Percentiles rank a stretch among this genome's conserved stretches.
phyloP scores from a whole-genome alignment of 2,797 vertebrate species.

The Sphenopsis melanotis region DNA sequence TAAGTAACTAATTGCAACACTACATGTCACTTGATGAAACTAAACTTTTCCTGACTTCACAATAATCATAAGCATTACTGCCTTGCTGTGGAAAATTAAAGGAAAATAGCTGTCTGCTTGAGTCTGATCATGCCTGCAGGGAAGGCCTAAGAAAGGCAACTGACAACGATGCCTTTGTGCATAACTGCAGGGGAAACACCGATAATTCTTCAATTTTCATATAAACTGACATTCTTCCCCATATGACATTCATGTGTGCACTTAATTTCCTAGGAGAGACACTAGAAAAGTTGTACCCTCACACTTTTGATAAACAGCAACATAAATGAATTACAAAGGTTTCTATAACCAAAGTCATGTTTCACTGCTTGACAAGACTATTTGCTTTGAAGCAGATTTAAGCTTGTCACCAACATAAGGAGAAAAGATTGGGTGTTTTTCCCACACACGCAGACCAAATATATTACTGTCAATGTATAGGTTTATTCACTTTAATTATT shows the following conservation, averaged over 20 bases:
- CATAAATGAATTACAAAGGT: neutral
- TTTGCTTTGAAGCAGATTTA: slow-evolving; percentile 62
- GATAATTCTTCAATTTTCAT: slow-evolving; percentile 64
- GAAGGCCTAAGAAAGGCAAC: slow-evolving; percentile 72
- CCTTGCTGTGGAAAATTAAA: slow-evolving; percentile 78
- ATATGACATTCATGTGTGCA: neutral
- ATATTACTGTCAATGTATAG: slow-evolving; percentile 52
- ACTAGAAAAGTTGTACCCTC: slow-evolving; percentile 29
- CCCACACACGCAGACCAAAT: neutral
- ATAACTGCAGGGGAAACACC: slow-evolving; percentile 58
- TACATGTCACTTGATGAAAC: slow-evolving; percentile 78
- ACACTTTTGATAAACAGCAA: slow-evolving; percentile 7
- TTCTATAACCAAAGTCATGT: slow-evolving; percentile 46
- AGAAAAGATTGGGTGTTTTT: slow-evolving; percentile 49
- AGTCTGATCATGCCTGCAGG: slow-evolving; percentile 76
- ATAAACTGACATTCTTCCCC: slow-evolving; percentile 50
- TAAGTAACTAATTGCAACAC: slow-evolving; percentile 77
- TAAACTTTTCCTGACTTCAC: slow-evolving; percentile 81
- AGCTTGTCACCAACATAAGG: slow-evolving; percentile 40
- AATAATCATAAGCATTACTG: slow-evolving; percentile 81
- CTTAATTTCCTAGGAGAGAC: slow-evolving; percentile 4
- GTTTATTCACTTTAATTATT: slow-evolving; percentile 71
- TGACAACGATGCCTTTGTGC: slow-evolving; percentile 71
- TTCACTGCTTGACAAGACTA: slow-evolving; percentile 45
- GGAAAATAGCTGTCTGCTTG: slow-evolving; percentile 74